Conservation (phyloP, 2,888 invertebrate species). For the Bimastos eiseni region DNA sequence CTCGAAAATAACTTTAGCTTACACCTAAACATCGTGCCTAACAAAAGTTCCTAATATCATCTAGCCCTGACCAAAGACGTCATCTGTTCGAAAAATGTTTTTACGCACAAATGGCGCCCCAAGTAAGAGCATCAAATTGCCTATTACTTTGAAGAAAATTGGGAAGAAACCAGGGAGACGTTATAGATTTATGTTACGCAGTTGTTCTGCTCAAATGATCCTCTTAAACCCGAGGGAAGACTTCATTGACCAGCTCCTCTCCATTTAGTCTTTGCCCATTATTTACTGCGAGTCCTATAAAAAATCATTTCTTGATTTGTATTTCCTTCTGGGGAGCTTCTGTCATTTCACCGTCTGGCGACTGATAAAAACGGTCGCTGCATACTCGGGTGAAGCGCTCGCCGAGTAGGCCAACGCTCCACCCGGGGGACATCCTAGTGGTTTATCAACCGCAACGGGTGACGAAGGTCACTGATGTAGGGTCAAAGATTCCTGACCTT, state of each 20-base stretch:
- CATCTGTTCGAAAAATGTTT: no score
- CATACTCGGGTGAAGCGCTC: neutral
- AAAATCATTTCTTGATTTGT: neutral
- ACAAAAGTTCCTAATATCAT: no score
- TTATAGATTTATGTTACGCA: neutral
- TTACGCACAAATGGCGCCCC: no score
- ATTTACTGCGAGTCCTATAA: neutral
- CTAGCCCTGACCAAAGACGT: no score
- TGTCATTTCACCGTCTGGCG: neutral
- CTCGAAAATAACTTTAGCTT: no score
- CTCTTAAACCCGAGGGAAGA: neutral
- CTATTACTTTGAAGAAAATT: neutral
- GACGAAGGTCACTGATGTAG: no score
- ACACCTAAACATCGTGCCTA: no score
- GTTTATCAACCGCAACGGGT: neutral
- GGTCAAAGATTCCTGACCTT: no score
- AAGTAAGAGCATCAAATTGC: no score
- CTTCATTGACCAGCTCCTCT: neutral
- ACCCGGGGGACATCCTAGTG: neutral
- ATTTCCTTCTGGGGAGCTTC: neutral
- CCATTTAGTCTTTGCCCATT: neutral
- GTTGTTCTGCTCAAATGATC: neutral
- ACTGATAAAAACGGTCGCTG: neutral
- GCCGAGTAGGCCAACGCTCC: neutral
- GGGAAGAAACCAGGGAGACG: neutral